Base-by-base conservation (phyloP, 1,140 invertebrate species). In the Caenorhabditis tropicalis region DNA sequence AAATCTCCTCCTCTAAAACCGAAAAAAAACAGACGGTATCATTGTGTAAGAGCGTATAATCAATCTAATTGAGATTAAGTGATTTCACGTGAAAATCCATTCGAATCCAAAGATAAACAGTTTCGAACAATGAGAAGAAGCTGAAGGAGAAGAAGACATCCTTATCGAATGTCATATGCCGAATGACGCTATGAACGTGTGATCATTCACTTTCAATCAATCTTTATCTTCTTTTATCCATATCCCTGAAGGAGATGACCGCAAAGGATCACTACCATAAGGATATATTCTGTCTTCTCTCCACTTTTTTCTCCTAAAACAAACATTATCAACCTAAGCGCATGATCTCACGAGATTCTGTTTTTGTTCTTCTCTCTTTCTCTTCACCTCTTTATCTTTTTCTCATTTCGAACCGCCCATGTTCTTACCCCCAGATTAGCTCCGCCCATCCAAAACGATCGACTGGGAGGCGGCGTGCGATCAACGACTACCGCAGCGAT, bases 351-450 rank as follows among this genome's bases (percentile, higher is more conserved):
- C 58, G 58, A 65, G 58, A 65, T 65, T 65, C 58, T 36, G 31
- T 65, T 65, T 43, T 74, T 74, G 65, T 74, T 36, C 65, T 74
- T 43, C 53, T 51, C 33, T 74, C 65, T 74, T n/a, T 74, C 65
- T 31, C n/a, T 19, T 12, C 43, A 33, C 43, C 36, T 74, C 29
- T 74, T 15, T 74, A n/a, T 74, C 33, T 65, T 9, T 36, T 36
- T 36, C 65, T 24, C 16, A 74, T 74, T 74, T 74, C 65, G 65
- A 16, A 74, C 65, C 65, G 65, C 65, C 65, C 65, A 39, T 74
- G 36, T 74, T 74, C 65, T 74, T 74, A 74, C 65, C 65, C 65
- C 65, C 65, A 74, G 36, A 74, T 74, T 74, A 74, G 65, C 65
- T 24, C 65, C 65, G 29, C 65, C 65, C 65, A 70, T 33, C n/a